Evolutionary conservation across 2,888 invertebrate species (phyloP).

Genomic region (Pyralis farinalis): DNA sequence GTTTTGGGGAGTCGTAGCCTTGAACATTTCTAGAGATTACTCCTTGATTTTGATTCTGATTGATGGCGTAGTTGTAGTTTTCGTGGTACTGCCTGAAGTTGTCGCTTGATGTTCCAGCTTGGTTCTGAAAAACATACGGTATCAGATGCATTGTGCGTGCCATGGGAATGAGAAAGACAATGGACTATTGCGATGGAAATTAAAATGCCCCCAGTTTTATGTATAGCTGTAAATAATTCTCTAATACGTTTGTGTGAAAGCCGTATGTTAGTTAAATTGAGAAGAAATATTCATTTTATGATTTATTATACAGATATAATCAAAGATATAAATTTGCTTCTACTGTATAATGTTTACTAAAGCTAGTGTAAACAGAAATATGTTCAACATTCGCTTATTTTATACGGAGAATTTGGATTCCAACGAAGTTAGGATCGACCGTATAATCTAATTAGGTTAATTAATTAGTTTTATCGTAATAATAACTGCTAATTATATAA

Average conservation of each 20-base stretch:
- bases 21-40: constrained; percentile 60
- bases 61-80: constrained; percentile 75
- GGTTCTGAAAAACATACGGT: constrained; percentile 52
- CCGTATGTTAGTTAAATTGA: neutral
- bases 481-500: too few species aligned
- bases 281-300: neutral
- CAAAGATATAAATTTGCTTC: neutral
- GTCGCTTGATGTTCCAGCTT: constrained; percentile 69
- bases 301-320: neutral
- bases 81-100: constrained; percentile 77
- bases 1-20: constrained; percentile 67
- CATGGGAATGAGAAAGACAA: constrained; percentile 38
- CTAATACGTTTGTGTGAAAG: constrained; percentile 13
- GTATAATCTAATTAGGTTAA: too few species aligned
- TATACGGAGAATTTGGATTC: too few species aligned
- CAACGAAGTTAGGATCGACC: too few species aligned
- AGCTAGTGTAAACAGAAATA: too few species aligned
- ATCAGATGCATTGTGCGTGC: constrained; percentile 16
- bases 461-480: too few species aligned
- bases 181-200: constrained; percentile 39
- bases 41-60: constrained; percentile 56
- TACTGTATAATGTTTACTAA: too few species aligned
- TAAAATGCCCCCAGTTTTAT: constrained; percentile 28
- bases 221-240: constrained; percentile 15
- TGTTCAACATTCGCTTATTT: too few species aligned